Evolutionary conservation across 2,113 vertebrate genomes (phyloP), one percentile per base, ranked within the genome.

Genomic region (Clupea harengus): DNA sequence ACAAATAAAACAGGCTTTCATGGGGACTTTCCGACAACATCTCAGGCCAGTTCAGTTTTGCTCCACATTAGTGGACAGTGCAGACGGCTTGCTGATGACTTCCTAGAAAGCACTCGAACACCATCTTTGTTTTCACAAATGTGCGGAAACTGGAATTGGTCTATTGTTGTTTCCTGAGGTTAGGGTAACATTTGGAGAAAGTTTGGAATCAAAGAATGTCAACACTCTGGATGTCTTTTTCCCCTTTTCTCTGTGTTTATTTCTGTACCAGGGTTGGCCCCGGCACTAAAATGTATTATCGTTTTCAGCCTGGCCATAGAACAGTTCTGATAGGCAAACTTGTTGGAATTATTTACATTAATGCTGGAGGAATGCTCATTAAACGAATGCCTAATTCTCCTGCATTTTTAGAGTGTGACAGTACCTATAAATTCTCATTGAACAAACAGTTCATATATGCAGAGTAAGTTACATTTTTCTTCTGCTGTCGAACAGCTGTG

Each of bases 131-230:
- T 75, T 75, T 39, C 67, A 75, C 67, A 39, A 75, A 75, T 32
- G 28, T 75, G 25, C 28, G 67, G 67, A 75, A 75, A 15, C 28
- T 75, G 67, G 28, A 75, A 10, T 32, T 39, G 67, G 67, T 75
- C 67, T 28, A 75, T 75, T 75, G 39, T 75, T 32, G 25, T 75
- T 75, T 75, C 9, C 67, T 75, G 67, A 28, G 17, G 67, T 75
- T 15, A 13, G 67, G 39, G 67, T 75, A 5, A 75, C 67, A 39
- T 75, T 75, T 32, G 25, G 67, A 75, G 4, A 28, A 28, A 75
- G 67, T 75, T 75, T 75, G 28, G 67, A 75, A 75, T 39, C 67
- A 75, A 75, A 75, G 67, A 32, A 75, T 75, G 67, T 75, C 67
- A 75, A 75, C 67, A 75, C 9, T 11, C 10, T 75, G 28, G 13